Percentiles rank a stretch among this genome's conserved stretches.
Evolutionary conservation across 2,113 vertebrate genomes (phyloP).

Genomic region (Tor tambroides): DNA sequence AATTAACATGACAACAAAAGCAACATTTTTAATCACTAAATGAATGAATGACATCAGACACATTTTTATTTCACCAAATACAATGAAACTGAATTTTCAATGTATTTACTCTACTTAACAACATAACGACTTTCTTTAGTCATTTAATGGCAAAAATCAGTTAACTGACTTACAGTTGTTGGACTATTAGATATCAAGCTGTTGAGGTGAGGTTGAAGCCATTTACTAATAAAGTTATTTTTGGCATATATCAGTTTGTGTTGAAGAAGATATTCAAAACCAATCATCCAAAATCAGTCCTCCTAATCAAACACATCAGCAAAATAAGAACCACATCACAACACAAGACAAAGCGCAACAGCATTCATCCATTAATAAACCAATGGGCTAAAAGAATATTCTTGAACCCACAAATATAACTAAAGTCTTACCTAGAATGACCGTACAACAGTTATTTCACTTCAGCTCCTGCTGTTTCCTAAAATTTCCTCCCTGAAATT

Average conservation of each 20-base stretch:
- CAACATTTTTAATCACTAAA: neutral
- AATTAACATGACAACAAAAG: no score
- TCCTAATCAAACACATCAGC: neutral
- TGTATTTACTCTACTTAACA: neutral
- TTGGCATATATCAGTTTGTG: neutral
- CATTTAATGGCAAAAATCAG: neutral
- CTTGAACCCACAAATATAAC: neutral
- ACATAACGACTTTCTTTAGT: neutral
- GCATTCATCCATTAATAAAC: neutral
- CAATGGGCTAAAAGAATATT: neutral
- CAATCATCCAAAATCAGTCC: neutral
- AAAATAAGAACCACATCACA: neutral
- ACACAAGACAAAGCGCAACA: neutral
- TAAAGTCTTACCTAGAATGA: slow-evolving; percentile 4
- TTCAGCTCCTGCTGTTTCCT: neutral
- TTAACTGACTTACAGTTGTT: neutral
- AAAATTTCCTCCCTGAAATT: neutral
- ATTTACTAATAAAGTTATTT: neutral
- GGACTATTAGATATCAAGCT: neutral
- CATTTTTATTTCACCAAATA: neutral
- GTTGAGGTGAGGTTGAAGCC: neutral
- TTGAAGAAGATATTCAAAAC: neutral
- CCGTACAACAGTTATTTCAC: neutral
- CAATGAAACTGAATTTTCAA: neutral
- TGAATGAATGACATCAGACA: neutral